Evolutionary conservation across 2,888 invertebrate genomes (phyloP), one percentile per base, ranked within the genome.

Genomic region (Herminia tarsipennalis): DNA sequence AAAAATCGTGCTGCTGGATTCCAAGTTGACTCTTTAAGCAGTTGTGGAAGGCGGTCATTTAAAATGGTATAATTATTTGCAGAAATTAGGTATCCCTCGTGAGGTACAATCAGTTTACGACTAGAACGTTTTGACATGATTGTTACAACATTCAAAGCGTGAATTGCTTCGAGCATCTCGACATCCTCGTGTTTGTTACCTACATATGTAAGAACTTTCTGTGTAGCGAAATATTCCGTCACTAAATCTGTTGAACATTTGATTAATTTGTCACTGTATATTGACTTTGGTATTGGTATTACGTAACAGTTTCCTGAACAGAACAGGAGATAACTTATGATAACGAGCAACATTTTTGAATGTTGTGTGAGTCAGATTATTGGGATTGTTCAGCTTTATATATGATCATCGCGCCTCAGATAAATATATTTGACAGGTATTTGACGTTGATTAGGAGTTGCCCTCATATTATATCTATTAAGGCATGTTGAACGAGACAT

Each of bases 1-100:
- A 80, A 42, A 36, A 81, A 76, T 16, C 52, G 59, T 2, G 71
- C 70, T n/a, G 59, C 34, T 0, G 84, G 84, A 40, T 72, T 75
- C 84, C 84, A 85, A 2, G 65, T 37, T 0, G 43, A 9, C 18
- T 76, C 76, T 27, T 37, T 56, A 1, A 45, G 51, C 0, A 86
- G 30, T 6, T 44, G 18, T 2, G 17, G 13, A 4, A 78, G 60
- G 2, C 42, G 30, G 3, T 40, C 2, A 2, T 25, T 40, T 6
- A 83, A 73, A 10, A 60, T 43, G 1, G 27, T 34, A 0, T 42
- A 46, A 33, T 63, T 50, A 12, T 4, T 57, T 1, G 32, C 48
- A 0, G 65, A 66, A 29, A 84, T 49, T 2, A 84, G 3, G 44
- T 83, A 82, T 1, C 57, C 67, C 32, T 57, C 32, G n/a, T 72